These are phyloP conservation scores for Bujurquina vittata DNA, from an alignment of 2,113 vertebrate species.

Conservation along the genomic window DNA sequence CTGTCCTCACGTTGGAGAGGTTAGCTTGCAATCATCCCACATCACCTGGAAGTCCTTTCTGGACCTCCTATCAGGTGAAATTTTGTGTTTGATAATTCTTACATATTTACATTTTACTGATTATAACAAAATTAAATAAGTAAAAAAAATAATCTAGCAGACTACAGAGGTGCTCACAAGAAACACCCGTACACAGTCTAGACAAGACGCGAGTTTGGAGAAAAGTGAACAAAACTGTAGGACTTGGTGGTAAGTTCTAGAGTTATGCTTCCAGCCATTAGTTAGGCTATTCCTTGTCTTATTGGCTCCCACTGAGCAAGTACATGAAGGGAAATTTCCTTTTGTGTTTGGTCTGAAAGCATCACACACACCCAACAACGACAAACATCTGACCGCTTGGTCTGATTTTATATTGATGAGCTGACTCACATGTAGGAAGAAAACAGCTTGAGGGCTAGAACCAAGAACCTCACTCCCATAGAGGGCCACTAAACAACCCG, in stretches of 20 bases:
- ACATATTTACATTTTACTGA: not conserved
- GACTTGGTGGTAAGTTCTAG: not conserved
- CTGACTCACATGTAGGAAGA: no score
- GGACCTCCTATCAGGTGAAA: no score
- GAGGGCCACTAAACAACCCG: no score
- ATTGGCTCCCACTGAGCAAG: not conserved
- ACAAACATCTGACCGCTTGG: not conserved
- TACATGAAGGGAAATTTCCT: not conserved
- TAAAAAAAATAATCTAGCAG: not conserved
- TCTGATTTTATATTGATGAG: no score
- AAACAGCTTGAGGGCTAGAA: no score
- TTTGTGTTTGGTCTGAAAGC: not conserved
- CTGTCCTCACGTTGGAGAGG: not conserved
- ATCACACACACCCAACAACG: not conserved
- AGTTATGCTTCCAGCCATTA: not conserved
- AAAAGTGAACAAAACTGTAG: not conserved
- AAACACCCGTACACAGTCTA: not conserved
- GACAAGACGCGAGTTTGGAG: not conserved
- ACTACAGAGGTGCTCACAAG: rapidly evolving
- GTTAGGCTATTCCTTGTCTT: not conserved
- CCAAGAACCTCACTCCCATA: no score
- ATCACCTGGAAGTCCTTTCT: not conserved
- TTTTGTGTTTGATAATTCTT: not conserved
- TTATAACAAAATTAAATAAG: not conserved
- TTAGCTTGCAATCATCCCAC: not conserved